Base-by-base conservation (phyloP, 2,888 invertebrate species). In the Allygus modestus region DNA sequence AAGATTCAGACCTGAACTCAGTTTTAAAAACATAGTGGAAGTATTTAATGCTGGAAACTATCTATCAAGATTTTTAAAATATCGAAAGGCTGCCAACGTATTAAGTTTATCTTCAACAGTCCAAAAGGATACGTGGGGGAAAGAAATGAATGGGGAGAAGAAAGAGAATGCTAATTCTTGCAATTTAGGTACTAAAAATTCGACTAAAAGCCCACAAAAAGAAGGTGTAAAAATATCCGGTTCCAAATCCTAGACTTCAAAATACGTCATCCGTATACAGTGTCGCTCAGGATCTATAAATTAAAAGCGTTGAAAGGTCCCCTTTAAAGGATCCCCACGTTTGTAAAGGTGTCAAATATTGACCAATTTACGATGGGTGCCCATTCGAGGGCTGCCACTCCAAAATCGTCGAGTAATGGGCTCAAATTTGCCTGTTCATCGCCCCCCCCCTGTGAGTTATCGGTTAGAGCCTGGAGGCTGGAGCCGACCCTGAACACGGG, bases 281-380 rank as follows among this genome's bases (percentile, higher is more conserved):
- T 58, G 20, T 23, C 20, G 58, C 2, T 12, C 58, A 23, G 58
- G 1, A 28, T 15, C 65, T 23, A 65, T 65, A 65, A 65, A 65
- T 65, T 28, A 65, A 65, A 65, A 28, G 65, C 23, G 71, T 71
- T 71, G 71, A 71, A 71, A 71, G 41, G 71, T 71, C 71, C 33
- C 23, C 31, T 65, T 65, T 65, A 65, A 5, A 31, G 31, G 65
- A 31, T 65, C 37, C 71, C 37, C 20, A 41, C 69, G 71, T 37
- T 37, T 71, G 71, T 37, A 23, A 71, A 71, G 71, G 71, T 71
- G 71, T 71, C 71, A 71, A 71, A 71, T 71, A 71, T 71, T 71
- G 71, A 71, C 71, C 71, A 71, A 71, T 71, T 71, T 71, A 71
- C 71, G 41, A 71, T n/a, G 71, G 71, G 7, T 41, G 71, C 71